phyloP scores from a whole-genome alignment of 2,797 vertebrate genomes.

The Gastrophryne carolinensis region DNA sequence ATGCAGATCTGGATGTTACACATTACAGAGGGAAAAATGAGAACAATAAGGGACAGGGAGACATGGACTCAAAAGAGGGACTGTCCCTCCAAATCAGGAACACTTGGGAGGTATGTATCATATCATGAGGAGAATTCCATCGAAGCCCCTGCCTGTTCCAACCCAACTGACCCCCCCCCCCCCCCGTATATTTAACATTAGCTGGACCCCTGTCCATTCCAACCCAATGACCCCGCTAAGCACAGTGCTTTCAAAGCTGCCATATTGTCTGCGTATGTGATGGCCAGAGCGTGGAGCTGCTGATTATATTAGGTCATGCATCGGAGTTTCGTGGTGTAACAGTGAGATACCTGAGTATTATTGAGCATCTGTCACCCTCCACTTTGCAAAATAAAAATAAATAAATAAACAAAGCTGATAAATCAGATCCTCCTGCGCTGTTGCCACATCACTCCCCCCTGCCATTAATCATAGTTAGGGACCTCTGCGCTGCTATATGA shows the following conservation, averaged over 20 bases:
- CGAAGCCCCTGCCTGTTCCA: too few species aligned
- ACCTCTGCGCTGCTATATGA: conserved; percentile 17
- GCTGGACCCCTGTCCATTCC: background rate
- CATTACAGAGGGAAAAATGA: too few species aligned
- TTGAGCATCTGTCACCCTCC: conserved; percentile 26
- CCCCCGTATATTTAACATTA: background rate
- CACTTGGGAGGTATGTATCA: too few species aligned
- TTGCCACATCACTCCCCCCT: background rate
- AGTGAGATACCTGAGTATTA: conserved; percentile 22
- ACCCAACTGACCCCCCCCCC: too few species aligned
- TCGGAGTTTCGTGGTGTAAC: background rate
- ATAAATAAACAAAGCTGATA: conserved; percentile 32
- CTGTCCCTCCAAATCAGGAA: too few species aligned
- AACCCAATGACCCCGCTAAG: background rate
- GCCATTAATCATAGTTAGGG: conserved; percentile 51
- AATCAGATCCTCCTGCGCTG: conserved; percentile 31
- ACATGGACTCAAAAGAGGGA: too few species aligned
- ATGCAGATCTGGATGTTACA: too few species aligned
- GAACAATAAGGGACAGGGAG: too few species aligned
- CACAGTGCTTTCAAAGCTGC: background rate
- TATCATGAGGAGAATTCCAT: too few species aligned
- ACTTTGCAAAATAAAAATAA: conserved; percentile 33
- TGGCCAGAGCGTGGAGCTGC: background rate
- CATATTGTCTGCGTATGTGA: background rate
- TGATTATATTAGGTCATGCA: conserved; percentile 33